phyloP scores from a whole-genome alignment of 1,140 invertebrate species.

The Zaprionus vittiger region DNA sequence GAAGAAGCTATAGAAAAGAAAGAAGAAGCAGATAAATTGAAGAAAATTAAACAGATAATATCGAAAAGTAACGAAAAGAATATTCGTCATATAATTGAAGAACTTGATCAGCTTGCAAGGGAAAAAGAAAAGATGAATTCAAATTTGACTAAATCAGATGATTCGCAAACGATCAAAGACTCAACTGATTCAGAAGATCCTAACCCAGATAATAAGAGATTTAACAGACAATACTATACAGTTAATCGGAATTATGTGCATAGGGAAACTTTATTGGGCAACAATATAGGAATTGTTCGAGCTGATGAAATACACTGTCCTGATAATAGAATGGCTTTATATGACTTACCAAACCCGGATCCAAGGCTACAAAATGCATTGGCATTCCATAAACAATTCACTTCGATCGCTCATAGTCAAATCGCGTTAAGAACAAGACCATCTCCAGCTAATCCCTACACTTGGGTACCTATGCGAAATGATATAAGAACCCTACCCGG shows the following conservation, averaged over 20 bases:
- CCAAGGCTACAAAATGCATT: background rate
- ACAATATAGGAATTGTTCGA: no score
- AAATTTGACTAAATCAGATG: background rate
- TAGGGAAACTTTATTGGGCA: background rate
- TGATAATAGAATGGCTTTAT: background rate
- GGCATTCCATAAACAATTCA: background rate
- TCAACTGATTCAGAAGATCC: no score
- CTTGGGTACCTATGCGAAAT: background rate
- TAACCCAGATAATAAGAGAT: no score
- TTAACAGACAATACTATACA: background rate
- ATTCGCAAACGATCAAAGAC: background rate
- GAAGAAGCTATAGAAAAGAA: background rate
- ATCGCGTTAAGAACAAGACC: background rate
- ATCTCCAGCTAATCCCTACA: background rate
- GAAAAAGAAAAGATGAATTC: no score
- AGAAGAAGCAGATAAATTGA: background rate
- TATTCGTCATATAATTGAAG: background rate
- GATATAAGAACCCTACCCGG: background rate
- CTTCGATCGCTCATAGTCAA: background rate
- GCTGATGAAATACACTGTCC: background rate
- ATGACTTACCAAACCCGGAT: background rate
- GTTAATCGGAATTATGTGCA: background rate
- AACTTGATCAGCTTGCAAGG: background rate
- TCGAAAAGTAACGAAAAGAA: background rate
- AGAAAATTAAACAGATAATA: background rate